phyloP scores from a whole-genome alignment of 2,113 vertebrate species.

The Stomatorhinus ivindoensis region DNA sequence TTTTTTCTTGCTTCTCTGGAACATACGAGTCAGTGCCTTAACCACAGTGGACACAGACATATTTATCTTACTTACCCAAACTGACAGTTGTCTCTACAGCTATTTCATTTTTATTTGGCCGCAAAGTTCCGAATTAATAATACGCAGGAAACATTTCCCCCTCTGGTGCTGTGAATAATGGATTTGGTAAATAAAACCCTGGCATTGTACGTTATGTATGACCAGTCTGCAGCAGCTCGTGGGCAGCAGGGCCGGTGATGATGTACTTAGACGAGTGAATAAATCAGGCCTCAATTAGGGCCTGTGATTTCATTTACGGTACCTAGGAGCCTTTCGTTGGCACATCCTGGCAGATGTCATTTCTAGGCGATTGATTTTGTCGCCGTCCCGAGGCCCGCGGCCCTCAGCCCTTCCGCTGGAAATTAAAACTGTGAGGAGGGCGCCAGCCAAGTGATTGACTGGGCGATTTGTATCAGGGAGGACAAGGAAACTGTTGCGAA shows the following conservation, averaged over 20 bases:
- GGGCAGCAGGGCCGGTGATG: constrained; percentile 43
- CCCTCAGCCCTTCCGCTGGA: constrained; percentile 48
- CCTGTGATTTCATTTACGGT: constrained; percentile 67
- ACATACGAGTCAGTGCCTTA: constrained; percentile 22
- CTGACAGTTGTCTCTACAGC: constrained; percentile 59
- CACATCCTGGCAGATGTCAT: constrained; percentile 69
- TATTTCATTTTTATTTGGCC: constrained; percentile 54
- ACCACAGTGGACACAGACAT: constrained; percentile 46
- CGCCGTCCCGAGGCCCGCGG: constrained; percentile 54
- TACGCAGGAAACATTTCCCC: constrained; percentile 42
- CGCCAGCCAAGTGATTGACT: constrained; percentile 59
- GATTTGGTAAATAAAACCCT: constrained; percentile 53
- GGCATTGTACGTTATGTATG: constrained; percentile 53
- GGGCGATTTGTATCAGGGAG: constrained; percentile 55
- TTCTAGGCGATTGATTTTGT: constrained; percentile 73
- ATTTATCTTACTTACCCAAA: constrained; percentile 64
- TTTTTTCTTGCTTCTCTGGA: constrained; percentile 9
- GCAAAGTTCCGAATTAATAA: constrained; percentile 52
- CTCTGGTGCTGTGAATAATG: constrained; percentile 49
- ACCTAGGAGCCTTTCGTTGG: constrained; percentile 58
- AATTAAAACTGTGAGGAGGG: constrained; percentile 61
- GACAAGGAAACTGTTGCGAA: constrained; percentile 37
- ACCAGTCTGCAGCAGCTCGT: constrained; percentile 47
- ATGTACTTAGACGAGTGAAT: constrained; percentile 66
- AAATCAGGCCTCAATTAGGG: constrained; percentile 69